Base-by-base conservation (phyloP, 2,113 vertebrate genomes). In the Cynopterus brachyotis region DNA sequence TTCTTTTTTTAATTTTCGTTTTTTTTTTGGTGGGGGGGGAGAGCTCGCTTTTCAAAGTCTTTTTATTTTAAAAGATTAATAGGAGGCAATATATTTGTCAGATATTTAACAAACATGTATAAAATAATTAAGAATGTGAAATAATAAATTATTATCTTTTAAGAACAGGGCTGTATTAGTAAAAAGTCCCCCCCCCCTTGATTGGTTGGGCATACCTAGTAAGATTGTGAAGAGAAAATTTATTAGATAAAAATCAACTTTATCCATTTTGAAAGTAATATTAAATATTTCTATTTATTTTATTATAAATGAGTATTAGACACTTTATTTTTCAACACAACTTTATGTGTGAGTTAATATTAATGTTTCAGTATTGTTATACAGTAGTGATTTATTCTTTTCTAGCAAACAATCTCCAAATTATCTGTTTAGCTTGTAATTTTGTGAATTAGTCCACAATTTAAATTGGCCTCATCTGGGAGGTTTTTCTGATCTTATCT, bases 41-140 rank as follows among this genome's bases (percentile, higher is more conserved):
- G 16, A 66, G 47, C 83, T 90, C 22, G 50, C 4, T 85, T 59
- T 60, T 82, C 35, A 83, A 57, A 75, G 30, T 4, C 47, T 73
- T 92, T 94, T 94, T 76, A 20, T 55, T 88, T 91, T 85, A 76
- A 80, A 37, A 83, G 11, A 28, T 80, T 92, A 73, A 57, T 83
- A 50, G 11, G 6, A 93, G 10, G 28, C 26, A 57, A 20, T 37
- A 10, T 72, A 81, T 81, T 53, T 81, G 26, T 50, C 42, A 42
- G 86, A 69, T 75, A 22, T 75, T 79, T 73, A 7, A 50, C 28
- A 12, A 94, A 15, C 26, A 79, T 67, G 5, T 32, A 60, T 19
- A 89, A 30, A 83, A 8, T 78, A 90, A 95, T 35, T 12, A 81
- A 92, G 17, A 83, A n/a, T 83, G 16, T 69, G 26, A 87, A 83